Conservation (phyloP, 2,113 vertebrate species). For the Uropsilus gracilis region DNA sequence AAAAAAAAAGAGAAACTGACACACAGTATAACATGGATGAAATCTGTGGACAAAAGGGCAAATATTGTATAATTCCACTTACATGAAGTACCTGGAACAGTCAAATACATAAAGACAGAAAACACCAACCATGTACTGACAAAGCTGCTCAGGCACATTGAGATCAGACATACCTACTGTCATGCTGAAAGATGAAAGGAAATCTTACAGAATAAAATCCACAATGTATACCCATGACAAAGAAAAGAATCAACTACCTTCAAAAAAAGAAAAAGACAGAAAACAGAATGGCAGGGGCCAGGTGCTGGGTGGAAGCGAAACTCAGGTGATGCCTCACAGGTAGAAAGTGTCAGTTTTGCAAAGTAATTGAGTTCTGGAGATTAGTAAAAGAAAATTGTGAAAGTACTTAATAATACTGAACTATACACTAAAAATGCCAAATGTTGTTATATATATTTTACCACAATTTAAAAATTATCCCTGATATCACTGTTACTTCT, state of each 20-base stretch:
- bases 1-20: too few relatives aligned
- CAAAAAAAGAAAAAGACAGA: too few relatives aligned
- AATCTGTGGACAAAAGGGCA: not conserved
- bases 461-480: not conserved
- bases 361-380: not conserved
- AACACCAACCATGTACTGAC: conserved; percentile 99
- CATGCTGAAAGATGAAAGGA: conserved; percentile 88
- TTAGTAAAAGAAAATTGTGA: not conserved
- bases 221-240: not conserved
- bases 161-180: conserved; percentile 98
- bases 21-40: not conserved
- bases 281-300: not conserved
- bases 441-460: not conserved
- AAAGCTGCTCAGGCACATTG: conserved; percentile 97
- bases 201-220: not conserved
- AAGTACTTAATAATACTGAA: not conserved
- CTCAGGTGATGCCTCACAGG: not conserved
- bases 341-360: not conserved
- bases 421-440: not conserved
- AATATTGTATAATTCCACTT: not conserved
- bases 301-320: not conserved
- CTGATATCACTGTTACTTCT: not conserved
- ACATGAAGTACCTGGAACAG: not conserved
- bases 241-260: not conserved
- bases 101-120: not conserved